A percentile compares a stretch with the other conserved stretches of the same genome.
phyloP scores from a whole-genome alignment of 2,888 invertebrate genomes.

The Mantis religiosa region DNA sequence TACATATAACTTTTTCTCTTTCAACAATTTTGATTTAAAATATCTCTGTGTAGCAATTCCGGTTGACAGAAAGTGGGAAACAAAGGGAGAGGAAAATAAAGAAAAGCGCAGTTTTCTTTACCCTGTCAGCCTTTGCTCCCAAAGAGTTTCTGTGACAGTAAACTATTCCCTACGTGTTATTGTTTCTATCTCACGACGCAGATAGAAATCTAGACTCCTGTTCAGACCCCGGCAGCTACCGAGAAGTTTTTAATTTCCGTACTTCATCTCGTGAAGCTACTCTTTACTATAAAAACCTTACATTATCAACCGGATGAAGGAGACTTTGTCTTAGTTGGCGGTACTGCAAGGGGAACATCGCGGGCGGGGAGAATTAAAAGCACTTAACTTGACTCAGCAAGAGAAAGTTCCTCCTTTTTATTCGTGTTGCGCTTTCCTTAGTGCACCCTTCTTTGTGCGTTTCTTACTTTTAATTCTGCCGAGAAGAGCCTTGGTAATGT shows the following conservation, averaged over 20 bases:
- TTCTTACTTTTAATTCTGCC: constrained; percentile 6
- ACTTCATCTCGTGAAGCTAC: background rate
- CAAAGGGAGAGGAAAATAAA: no score
- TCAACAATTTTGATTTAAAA: no score
- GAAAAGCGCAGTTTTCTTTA: no score
- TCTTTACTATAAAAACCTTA: background rate
- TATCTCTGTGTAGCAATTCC: no score
- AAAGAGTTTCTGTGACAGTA: no score
- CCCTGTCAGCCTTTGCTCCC: no score
- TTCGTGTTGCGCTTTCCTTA: background rate
- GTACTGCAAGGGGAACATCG: background rate
- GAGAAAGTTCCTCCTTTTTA: constrained; percentile 5
- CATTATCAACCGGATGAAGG: background rate
- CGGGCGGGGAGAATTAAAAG: constrained; percentile 22
- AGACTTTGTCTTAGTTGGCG: background rate
- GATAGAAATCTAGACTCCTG: no score
- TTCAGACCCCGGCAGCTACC: no score
- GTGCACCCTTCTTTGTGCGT: background rate
- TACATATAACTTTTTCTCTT: no score
- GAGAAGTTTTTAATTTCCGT: background rate
- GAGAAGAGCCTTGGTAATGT: background rate
- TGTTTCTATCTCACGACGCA: no score
- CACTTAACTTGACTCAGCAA: constrained; percentile 19
- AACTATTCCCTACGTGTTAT: no score
- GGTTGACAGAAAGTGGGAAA: no score